These are phyloP conservation scores for Scrobipalpa costella DNA, from an alignment of 2,888 invertebrate species.

Conservation along the genomic window DNA sequence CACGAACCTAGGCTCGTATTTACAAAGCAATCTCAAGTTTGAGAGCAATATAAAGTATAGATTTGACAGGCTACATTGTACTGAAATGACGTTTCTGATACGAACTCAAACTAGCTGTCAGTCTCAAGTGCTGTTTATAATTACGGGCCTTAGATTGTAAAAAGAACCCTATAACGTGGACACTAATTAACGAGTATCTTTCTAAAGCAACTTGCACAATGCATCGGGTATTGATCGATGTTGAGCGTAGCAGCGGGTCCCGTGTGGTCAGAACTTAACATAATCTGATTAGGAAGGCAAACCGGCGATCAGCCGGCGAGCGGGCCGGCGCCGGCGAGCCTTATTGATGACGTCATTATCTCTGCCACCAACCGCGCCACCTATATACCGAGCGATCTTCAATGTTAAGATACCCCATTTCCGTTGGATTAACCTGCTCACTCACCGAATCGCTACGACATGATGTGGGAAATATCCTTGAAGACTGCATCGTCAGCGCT, in stretches of 20 bases:
- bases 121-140: too few species aligned
- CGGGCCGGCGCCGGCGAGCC: conserved; percentile 25
- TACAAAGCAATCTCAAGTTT: too few species aligned
- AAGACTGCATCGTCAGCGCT: too few species aligned
- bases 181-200: conserved; percentile 19
- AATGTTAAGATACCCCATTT: conserved; percentile 29
- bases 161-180: conserved; percentile 6
- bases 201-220: conserved; percentile 8
- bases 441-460: conserved; percentile 5
- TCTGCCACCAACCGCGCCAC: conserved; percentile 26
- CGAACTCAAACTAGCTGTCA: too few species aligned
- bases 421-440: conserved; percentile 21
- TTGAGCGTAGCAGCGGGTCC: conserved; percentile 37
- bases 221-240: conserved; percentile 37
- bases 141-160: background rate
- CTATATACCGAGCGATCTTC: conserved; percentile 24
- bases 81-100: too few species aligned
- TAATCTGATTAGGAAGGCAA: conserved; percentile 48
- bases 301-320: conserved; percentile 30
- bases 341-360: conserved; percentile 40
- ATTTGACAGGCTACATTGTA: too few species aligned
- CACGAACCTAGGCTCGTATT: too few species aligned
- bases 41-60: too few species aligned
- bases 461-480: background rate
- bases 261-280: conserved; percentile 42